Conservation (phyloP, 2,888 invertebrate species). For the Drosophila infuscata region DNA sequence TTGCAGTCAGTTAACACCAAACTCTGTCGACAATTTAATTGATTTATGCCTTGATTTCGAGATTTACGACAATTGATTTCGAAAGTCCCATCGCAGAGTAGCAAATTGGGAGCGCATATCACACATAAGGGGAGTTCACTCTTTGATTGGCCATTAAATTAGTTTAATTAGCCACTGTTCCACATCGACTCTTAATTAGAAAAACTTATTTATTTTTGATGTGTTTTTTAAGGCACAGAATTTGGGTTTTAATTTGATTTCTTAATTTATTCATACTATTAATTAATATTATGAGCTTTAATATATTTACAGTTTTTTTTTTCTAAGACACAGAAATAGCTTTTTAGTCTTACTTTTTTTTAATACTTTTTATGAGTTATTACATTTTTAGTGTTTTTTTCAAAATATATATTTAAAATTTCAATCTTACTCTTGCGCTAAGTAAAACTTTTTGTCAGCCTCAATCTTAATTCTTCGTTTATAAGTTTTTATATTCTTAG, state of each 20-base stretch:
- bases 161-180: neutral
- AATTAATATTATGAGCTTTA: neutral
- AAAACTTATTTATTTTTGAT: neutral
- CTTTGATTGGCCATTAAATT: constrained; percentile 11
- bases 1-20: constrained; percentile 45
- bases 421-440: neutral
- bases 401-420: neutral
- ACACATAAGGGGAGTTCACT: constrained; percentile 12
- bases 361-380: neutral
- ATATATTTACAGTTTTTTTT: neutral
- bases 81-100: constrained; percentile 40
- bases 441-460: neutral
- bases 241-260: neutral
- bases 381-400: neutral
- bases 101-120: constrained; percentile 1
- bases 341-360: neutral
- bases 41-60: constrained; percentile 57
- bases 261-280: neutral
- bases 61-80: constrained; percentile 64
- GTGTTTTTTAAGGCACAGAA: neutral
- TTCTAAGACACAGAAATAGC: neutral
- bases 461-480: neutral
- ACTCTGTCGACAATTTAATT: constrained; percentile 70
- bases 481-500: neutral
- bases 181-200: neutral